Evolutionary conservation across 1,140 invertebrate genomes (phyloP), one percentile per base, ranked within the genome.

Genomic region (Drosophila mojavensis): DNA sequence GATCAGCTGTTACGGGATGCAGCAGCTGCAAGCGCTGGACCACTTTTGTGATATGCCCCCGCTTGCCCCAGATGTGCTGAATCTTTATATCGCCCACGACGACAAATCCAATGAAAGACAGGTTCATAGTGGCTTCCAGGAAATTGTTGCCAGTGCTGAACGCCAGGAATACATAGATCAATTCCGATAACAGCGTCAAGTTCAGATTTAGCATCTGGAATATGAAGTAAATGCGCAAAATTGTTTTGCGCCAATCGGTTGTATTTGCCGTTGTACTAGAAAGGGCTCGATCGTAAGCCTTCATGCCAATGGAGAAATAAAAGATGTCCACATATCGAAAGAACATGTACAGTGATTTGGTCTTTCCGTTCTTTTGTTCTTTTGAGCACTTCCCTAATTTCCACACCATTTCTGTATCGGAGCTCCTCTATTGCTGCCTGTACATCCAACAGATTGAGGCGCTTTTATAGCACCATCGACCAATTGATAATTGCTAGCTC

Each of bases 81-180:
- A 91, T 89, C 41, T 91, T 91, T 0, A 89, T 41, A 26, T 78
- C 86, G 0, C 83, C 80, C 6, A 91, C 70, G 6, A 90, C 33
- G 1, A 90, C 86, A 30, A 85, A 91, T 0, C 83, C 86, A n/a
- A 90, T 82, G 50, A 84, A 90, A 1, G 90, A 85, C 0, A 89
- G 48, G 51, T 79, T 90, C 86, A 89, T 85, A 17, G 79, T 91
- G 43, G 90, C 83, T 56, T 90, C 83, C 9, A 89, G 47, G 11
- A 91, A 90, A 63, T 91, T 89, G 33, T 45, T 82, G 11, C 75
- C 81, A 1, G 33, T 73, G 13, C 36, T 28, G 41, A 91, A 82
- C 3, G 90, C 79, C 48, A 82, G 48, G 9, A 82, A 56, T 0
- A 91, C 86, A 50, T 79, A 91, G 5, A 89, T 78, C 4, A 91